Percentiles rank a stretch among this genome's conserved stretches.
Conservation (phyloP, 1,140 invertebrate species). For the Caenorhabditis brenneri region DNA sequence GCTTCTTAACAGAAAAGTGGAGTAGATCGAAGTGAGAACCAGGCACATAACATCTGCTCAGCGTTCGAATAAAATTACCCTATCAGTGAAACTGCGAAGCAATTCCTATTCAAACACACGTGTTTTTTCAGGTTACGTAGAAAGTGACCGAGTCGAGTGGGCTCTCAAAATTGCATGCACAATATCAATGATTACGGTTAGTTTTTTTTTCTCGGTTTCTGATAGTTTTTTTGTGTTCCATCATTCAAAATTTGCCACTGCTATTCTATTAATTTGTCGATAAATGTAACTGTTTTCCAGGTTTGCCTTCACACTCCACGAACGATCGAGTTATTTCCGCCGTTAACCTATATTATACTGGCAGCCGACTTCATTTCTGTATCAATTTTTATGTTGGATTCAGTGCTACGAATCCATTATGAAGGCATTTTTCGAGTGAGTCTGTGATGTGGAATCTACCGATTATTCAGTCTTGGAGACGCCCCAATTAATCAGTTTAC, state of each 20-base stretch:
- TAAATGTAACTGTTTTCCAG: no score
- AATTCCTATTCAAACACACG: no score
- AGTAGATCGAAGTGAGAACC: no score
- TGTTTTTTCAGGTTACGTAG: slow-evolving; percentile 51
- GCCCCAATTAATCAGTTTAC: neutral
- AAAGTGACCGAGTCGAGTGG: slow-evolving; percentile 46
- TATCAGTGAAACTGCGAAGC: no score
- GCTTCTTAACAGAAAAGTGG: no score
- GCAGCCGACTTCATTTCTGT: slow-evolving; percentile 60
- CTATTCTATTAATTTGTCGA: no score
- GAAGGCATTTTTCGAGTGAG: slow-evolving; percentile 42
- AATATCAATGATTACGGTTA: slow-evolving; percentile 60
- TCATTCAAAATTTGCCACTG: neutral
- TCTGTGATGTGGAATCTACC: neutral
- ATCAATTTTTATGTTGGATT: slow-evolving; percentile 54
- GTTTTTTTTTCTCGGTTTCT: neutral
- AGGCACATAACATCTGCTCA: no score
- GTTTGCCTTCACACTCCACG: slow-evolving; percentile 68
- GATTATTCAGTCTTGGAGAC: slow-evolving; percentile 46
- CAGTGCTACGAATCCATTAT: slow-evolving; percentile 63
- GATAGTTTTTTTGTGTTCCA: neutral
- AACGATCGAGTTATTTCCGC: slow-evolving; percentile 60
- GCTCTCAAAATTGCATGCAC: slow-evolving; percentile 56
- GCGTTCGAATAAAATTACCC: no score
- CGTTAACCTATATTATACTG: slow-evolving; percentile 60